Evolutionary conservation across 2,113 vertebrate genomes (phyloP), one percentile per base, ranked within the genome.

Genomic region (Typhlomys cinereus): DNA sequence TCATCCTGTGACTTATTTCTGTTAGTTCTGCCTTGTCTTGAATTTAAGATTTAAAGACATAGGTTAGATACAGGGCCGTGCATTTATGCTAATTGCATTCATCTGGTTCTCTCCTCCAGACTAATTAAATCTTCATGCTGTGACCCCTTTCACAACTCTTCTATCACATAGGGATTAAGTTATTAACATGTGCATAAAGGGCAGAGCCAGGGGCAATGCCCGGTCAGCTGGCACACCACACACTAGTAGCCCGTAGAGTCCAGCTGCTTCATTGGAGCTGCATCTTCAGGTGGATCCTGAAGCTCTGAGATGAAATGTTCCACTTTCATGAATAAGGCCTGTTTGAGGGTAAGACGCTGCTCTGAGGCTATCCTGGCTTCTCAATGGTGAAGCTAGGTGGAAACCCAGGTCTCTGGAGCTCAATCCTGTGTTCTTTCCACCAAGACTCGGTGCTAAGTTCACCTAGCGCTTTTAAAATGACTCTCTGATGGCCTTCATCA

Each of bases 391-490:
- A 57, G 29, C 15, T 29, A 66, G 78, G 48, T 66, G 25, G 69
- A 41, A 39, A 78, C 34, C 52, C 46, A 41, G 25, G 29, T 83
- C 44, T 86, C 20, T 21, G 74, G n/a, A 76, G 85, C 61, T 83
- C 31, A 84, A 7, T 15, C 36, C 67, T 73, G 10, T 64, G 54
- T 66, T 92, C n/a, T 94, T 73, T 41, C 27, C 61, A 52, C 2
- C 14, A 76, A 76, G 13, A 80, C 10, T 44, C 0, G 64, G 48
- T 64, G 10, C 61, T 54, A 25, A 82, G 62, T 92, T 76, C 67
- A 92, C 59, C 41, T 1, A 61, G 46, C 7, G 87, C 92, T 89
- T 93, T 44, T 48, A 84, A 87, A 92, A 61, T 78, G 70, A 48
- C 23, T n/a, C 69, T 44, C 36, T 39, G 48, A 71, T 0, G 18